Conservation (phyloP, 2,113 vertebrate genomes). For the Scomber japonicus region DNA sequence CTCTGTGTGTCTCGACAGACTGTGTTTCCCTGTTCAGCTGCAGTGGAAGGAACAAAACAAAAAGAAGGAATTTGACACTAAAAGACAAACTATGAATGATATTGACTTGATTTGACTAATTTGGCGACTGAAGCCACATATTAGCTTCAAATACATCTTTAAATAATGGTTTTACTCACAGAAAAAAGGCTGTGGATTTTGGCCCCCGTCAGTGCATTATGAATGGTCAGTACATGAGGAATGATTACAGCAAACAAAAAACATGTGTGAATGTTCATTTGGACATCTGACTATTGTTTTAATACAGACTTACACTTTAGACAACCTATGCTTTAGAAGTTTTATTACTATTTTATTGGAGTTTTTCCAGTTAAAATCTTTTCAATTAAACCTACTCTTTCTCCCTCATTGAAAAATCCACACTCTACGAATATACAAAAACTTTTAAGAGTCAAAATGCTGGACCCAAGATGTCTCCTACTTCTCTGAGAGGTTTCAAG, state of each 20-base stretch:
- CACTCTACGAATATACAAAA: neutral
- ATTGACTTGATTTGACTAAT: neutral
- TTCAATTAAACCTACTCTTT: neutral
- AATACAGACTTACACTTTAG: no score
- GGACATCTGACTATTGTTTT: no score
- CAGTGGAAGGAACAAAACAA: no score
- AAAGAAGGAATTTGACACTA: neutral
- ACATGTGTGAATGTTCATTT: no score
- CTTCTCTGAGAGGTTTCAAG: neutral
- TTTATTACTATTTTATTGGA: no score
- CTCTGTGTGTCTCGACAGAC: no score
- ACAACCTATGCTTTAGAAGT: no score
- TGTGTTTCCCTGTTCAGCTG: no score
- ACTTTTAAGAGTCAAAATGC: neutral
- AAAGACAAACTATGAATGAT: neutral
- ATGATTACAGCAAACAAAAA: no score
- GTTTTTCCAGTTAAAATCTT: neutral
- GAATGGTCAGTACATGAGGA: no score
- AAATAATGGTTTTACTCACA: neutral
- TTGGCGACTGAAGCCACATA: no score
- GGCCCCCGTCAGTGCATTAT: no score
- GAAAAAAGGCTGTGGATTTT: neutral
- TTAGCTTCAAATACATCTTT: neutral
- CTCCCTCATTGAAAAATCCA: neutral
- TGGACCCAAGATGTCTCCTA: neutral